A percentile compares a stretch with the other conserved stretches of the same genome.
Evolutionary conservation across 2,797 vertebrate species (phyloP).

Genomic region (Cossypha caffra): DNA sequence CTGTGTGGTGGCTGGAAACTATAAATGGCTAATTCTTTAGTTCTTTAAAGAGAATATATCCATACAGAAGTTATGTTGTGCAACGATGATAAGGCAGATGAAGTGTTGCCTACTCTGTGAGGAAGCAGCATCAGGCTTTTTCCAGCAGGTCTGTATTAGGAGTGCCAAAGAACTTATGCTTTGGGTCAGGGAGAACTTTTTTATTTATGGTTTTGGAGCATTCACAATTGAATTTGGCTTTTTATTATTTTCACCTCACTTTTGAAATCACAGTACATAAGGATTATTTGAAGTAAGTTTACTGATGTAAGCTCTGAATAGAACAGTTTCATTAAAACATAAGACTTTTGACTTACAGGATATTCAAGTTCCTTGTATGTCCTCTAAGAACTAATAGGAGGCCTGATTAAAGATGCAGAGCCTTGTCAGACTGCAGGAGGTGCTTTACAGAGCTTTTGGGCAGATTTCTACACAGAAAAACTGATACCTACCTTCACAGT

Average conservation of each 20-base stretch:
- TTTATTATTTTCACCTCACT: neutral
- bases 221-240: neutral
- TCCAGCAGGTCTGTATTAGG: neutral
- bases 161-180: neutral
- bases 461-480: neutral
- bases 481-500: neutral
- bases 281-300: neutral
- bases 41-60: neutral
- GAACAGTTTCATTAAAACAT: neutral
- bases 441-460: conserved; percentile 8
- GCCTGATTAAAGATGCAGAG: conserved; percentile 4
- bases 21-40: neutral
- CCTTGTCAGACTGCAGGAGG: neutral
- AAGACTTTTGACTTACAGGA: neutral
- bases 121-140: neutral
- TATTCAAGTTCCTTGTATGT: neutral
- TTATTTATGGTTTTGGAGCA: neutral
- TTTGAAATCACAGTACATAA: neutral
- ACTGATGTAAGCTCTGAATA: neutral
- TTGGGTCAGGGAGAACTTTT: neutral
- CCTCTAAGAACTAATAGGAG: neutral
- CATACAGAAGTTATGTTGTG: neutral
- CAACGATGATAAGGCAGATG: neutral
- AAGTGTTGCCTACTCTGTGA: neutral
- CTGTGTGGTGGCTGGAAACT: neutral